phyloP scores from a whole-genome alignment of 2,888 invertebrate species.

The Parnassius mnemosyne region DNA sequence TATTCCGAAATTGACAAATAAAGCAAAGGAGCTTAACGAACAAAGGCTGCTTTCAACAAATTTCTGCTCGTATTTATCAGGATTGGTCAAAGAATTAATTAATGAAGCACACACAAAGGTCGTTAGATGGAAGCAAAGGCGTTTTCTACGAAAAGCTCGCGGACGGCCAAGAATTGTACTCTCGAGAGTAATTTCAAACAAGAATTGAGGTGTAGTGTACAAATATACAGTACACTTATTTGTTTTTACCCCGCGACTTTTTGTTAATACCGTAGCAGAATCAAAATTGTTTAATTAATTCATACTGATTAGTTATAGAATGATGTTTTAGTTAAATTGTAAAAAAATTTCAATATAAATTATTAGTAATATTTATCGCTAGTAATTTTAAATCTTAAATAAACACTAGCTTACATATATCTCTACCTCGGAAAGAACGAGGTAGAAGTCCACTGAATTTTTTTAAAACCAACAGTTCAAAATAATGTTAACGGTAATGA shows the following conservation, averaged over 20 bases:
- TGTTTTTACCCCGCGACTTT: background rate
- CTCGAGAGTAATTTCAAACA: conserved; percentile 16
- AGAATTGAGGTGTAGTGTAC: conserved; percentile 6
- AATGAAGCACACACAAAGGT: conserved; percentile 53
- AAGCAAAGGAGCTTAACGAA: conserved; percentile 18
- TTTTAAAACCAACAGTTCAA: too few relatives aligned
- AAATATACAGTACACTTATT: background rate
- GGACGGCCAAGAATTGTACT: conserved; percentile 30
- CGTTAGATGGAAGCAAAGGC: conserved; percentile 38
- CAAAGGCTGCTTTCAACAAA: conserved; percentile 26
- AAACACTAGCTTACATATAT: background rate
- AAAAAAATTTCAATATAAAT: too few relatives aligned
- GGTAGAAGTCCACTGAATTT: too few relatives aligned
- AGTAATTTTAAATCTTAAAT: too few relatives aligned
- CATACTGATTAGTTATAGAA: too few relatives aligned
- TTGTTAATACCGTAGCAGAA: too few relatives aligned
- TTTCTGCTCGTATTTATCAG: conserved; percentile 50
- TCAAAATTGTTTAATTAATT: too few relatives aligned
- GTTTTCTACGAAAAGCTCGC: conserved; percentile 24
- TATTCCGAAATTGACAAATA: conserved; percentile 25
- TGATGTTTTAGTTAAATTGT: too few relatives aligned
- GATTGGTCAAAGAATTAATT: conserved; percentile 58
- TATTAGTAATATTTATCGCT: too few relatives aligned
- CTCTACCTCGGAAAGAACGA: too few relatives aligned
- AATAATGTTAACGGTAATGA: background rate